Base-by-base conservation (phyloP, 2,888 invertebrate species). In the Lobophora halterata region DNA sequence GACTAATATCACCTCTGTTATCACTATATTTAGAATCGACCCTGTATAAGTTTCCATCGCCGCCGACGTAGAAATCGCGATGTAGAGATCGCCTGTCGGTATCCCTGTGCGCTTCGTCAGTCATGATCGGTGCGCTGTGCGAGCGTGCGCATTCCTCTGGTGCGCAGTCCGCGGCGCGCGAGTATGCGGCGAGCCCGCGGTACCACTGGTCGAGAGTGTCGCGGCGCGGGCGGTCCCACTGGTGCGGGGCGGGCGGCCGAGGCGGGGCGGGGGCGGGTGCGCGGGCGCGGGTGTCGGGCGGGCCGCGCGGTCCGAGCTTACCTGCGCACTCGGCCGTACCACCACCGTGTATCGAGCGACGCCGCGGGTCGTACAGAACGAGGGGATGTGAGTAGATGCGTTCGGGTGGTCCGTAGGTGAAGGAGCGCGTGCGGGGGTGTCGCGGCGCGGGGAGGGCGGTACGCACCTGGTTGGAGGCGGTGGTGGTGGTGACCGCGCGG, bases 401-500 rank as follows among this genome's bases (percentile, higher is more conserved):
- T 40, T 29, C 26, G 16, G 45, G 38, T 12, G 48, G 46, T 18
- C 31, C 35, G 14, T 23, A 14, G 7, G 37, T 21, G 31, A 19
- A 26, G 3, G 30, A 20, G 34, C 11, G 35, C 11, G 35, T 14
- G 21, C 29, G 29, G 26, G 25, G 28, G 24, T 18, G 24, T 25
- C 17, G 31, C 17, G 23, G 7, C 17, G 21, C 32, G 21, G 23
- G 45, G 34, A 26, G 41, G 25, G 38, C 23, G 38, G 41, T 81
- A 82, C 86, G 81, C 82, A 86, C 86, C 86, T 86, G 86, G 72
- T 85, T 80, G 72, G 86, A 82, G 47, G 86, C 75, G 64, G 88
- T 81, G 73, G 86, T 83, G 77, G 79, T 81, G 72, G 87, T 85
- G 76, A 82, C 80, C 68, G 86, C 85, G 78, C 87, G 86, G 75